Evolutionary conservation across 2,797 vertebrate species (phyloP), one percentile per base, ranked within the genome.

Genomic region (Alca torda): DNA sequence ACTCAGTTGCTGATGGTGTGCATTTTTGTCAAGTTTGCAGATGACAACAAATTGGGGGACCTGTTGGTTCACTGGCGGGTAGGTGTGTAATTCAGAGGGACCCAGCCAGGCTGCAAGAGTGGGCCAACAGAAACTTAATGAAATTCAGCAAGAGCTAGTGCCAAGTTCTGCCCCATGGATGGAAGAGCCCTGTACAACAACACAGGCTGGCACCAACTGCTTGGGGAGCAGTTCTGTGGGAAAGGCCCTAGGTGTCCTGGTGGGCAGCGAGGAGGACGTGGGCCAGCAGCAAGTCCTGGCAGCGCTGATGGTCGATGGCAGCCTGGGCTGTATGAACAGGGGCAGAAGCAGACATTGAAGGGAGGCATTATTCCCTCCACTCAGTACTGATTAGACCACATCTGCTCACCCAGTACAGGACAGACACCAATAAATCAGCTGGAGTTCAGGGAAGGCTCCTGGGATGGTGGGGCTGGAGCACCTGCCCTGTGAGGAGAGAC

Each of bases 301-400:
- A 80, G 30, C 35, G 54, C 1, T 0, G 2, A 23, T 21, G 30
- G 30, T 25, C 33, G 41, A 59, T 0, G 8, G 56, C 56, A 69
- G 26, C 50, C 25, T 51, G 25, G 57, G 28, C 39, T 59, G 21
- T 54, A 24, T 31, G 69, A 77, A 41, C 10, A 59, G 16, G 5
- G 13, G 35, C 18, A 72, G 76, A 82, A 45, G 10, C 74, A 87
- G 69, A 76, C 23, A 18, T 14, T 0, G 0, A 84, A 25, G 9
- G 33, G 15, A 46, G 7, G 26, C 6, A 1, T 54, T 74, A 56
- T 59, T 2, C 15, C 6, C n/a, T 69, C 45, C 35, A 28, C 18
- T 86, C 4, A 4, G 21, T 64, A 23, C 11, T 11, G 41, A 24
- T 54, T 33, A 50, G 25, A 35, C 25, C 26, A 41, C 39, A 73